Base-by-base conservation (phyloP, 2,888 invertebrate genomes). In the Tortrix viridana region DNA sequence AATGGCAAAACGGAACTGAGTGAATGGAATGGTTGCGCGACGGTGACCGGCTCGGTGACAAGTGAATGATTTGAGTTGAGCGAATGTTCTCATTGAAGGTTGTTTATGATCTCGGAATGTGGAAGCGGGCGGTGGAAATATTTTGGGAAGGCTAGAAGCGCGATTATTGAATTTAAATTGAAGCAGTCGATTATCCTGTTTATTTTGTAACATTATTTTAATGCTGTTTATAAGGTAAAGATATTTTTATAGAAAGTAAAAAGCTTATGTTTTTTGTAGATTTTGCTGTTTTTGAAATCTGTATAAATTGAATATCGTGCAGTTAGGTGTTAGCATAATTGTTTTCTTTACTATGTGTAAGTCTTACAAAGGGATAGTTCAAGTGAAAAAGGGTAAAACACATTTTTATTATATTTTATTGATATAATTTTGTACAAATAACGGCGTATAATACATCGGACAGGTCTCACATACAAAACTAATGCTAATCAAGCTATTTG, bases 391-490 rank as follows among this genome's bases (percentile, higher is more conserved):
- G 1, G n/a, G 14, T n/a, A n/a, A 5, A n/a, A 48, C 71, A 67
- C 65, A 58, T 75, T 80, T 80, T 80, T 75, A 79, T 80, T 79
- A 80, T 82, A 83, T 87, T 90, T 91, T 89, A 92, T 88, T 91
- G 91, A 90, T 89, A 91, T 91, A 91, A 89, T 92, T 92, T 92
- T 92, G 91, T 92, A 92, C 92, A 92, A 92, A 92, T 92, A 92
- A 92, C 91, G 92, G 92, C 89, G 79, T 92, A 92, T 92, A 84
- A 81, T 92, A 92, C 92, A 92, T 86, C 86, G 92, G 92, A 91
- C 88, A 90, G 89, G 89, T 92, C 80, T 90, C 92, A 92, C 92
- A 92, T 92, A 92, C 88, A 92, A 92, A 92, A 92, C 92, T 92
- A 92, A 86, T 71, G 75, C 92, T 92, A 92, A 79, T 80, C 82